Conservation (phyloP, 2,113 vertebrate genomes). For the Microcebus griseorufus region DNA sequence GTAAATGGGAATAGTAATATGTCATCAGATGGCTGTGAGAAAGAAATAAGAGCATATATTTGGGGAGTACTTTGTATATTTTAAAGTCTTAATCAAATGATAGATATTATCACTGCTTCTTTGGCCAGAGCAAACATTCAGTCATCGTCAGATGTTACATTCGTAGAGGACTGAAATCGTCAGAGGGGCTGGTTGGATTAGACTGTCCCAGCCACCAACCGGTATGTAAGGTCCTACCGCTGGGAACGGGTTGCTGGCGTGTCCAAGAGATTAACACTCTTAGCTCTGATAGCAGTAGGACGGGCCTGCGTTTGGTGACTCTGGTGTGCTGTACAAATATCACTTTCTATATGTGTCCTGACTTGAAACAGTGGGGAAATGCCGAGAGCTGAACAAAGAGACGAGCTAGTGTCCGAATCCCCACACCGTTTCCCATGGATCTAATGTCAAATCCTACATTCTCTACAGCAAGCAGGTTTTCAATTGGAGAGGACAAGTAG, state of each 20-base stretch:
- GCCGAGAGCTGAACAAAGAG: neutral
- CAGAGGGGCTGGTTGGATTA: too few relatives aligned
- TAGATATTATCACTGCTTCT: neutral
- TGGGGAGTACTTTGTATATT: neutral
- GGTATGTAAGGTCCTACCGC: rapidly evolving
- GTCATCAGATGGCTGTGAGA: neutral
- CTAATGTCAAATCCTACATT: neutral
- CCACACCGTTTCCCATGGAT: rapidly evolving
- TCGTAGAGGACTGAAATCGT: neutral
- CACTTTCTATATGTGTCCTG: neutral
- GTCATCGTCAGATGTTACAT: neutral
- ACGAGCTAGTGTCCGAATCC: rapidly evolving
- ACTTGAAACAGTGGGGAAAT: neutral
- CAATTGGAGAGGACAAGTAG: neutral
- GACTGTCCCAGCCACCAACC: too few relatives aligned
- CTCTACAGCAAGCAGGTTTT: neutral
- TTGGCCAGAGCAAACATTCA: neutral
- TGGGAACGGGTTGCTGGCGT: neutral
- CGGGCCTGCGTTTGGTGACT: neutral
- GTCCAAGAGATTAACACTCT: neutral
- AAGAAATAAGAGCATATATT: neutral
- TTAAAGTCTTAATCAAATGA: neutral
- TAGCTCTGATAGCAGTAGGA: too few relatives aligned
- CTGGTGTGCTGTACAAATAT: neutral
- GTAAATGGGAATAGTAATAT: neutral